Evolutionary conservation across 2,113 vertebrate genomes (phyloP).

Genomic region (Hyla sarda): DNA sequence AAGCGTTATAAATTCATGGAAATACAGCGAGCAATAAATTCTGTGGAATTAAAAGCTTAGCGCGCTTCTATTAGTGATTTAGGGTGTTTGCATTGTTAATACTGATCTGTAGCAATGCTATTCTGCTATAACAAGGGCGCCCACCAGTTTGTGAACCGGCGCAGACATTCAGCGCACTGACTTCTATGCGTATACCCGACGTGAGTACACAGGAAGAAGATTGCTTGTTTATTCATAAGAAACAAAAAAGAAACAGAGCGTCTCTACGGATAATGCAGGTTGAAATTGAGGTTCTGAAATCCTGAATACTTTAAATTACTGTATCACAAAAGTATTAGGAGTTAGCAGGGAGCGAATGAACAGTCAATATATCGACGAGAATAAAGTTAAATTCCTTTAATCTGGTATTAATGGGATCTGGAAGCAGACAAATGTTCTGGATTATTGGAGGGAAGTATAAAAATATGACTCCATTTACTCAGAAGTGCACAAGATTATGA

Average conservation of each 20-base stretch:
- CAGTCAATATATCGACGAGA: background rate
- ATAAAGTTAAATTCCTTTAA: background rate
- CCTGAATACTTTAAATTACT: background rate
- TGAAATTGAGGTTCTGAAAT: conserved; percentile 5
- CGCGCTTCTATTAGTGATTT: conserved; percentile 94
- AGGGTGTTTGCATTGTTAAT: conserved; percentile 97
- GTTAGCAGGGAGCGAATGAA: background rate
- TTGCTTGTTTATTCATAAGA: conserved; percentile 30
- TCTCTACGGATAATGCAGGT: conserved; percentile 1
- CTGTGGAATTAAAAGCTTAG: conserved; percentile 98
- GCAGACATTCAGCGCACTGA: conserved; percentile 60
- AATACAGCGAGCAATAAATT: conserved; percentile 99
- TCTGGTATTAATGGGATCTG: background rate
- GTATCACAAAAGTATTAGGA: background rate
- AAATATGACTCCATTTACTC: background rate
- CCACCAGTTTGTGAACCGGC: conserved; percentile 76
- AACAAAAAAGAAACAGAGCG: conserved; percentile 4
- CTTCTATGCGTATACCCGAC: background rate
- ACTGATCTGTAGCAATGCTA: conserved; percentile 92
- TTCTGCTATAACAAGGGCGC: conserved; percentile 80
- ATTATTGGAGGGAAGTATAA: background rate
- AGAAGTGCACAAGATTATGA: too few relatives aligned
- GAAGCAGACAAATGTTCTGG: background rate
- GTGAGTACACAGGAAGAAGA: background rate
- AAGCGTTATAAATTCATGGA: conserved; percentile 99